Base-by-base conservation (phyloP, 2,113 vertebrate species). In the Dipodomys spectabilis region DNA sequence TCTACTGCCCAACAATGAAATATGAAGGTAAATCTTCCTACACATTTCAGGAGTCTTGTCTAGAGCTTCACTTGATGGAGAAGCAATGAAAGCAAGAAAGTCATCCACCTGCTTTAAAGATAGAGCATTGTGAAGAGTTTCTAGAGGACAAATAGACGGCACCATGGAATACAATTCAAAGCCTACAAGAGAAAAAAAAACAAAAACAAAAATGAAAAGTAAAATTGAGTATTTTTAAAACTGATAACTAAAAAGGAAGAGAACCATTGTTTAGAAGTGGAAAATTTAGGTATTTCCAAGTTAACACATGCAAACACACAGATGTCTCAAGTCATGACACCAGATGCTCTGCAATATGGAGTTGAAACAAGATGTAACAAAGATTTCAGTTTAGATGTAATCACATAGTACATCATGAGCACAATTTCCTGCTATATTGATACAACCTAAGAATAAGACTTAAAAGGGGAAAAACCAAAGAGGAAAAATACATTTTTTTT, bases 111-210 rank as follows among this genome's bases (percentile, higher is more conserved):
- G 99, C 98, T 99, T 99, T 98, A 99, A 97, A 90, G 99, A 99
- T 53, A 99, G 98, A 45, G 99, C 99, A 94, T 99, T 99, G 96
- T 99, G 99, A 75, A 99, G 98, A 16, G 99, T 99, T 98, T 99
- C 99, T 97, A 99, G 96, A 81, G 99, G 99, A 92, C 99, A 99
- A 95, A 99, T 99, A 82, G 99, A 99, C 92, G 99, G 99, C 94
- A 99, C 99, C 99, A 99, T 99, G 94, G 99, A 99, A 97, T 99
- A 99, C 32, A 99, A 97, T 98, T 99, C 99, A 98, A 99, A 99
- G 82, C 98, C 98, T 98, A 93, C 6, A 97, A 97, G 74, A 97
- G 95, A 95, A 73, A 44, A 94, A 69, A 95, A 73, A 32, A 94
- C 65, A 62, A 25, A 79, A 83, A 95, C 25, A 96, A 96, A 94